Conservation (phyloP, 2,113 vertebrate species). For the Callocephalon fimbriatum region DNA sequence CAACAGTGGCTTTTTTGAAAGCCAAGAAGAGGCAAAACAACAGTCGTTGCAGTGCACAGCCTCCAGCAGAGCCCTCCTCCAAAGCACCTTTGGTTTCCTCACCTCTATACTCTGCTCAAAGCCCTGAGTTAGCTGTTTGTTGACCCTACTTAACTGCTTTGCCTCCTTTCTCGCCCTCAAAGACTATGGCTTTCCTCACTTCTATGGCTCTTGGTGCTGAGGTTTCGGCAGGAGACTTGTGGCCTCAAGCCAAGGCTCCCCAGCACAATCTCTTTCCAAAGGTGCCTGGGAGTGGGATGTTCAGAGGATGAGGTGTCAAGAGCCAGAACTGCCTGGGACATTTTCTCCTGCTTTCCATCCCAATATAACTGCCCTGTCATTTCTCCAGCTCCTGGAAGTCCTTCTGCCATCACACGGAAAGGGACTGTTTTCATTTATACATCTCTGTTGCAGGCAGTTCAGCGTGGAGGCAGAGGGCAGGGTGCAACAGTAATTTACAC, state of each 20-base stretch:
- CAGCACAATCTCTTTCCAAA: neutral
- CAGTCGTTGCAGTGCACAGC: neutral
- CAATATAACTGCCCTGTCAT: neutral
- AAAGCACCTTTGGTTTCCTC: neutral
- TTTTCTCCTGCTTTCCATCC: neutral
- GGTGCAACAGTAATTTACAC: constrained; percentile 74
- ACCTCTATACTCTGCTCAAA: neutral
- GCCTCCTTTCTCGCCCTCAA: neutral
- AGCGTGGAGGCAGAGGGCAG: constrained; percentile 53
- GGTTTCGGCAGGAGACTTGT: neutral
- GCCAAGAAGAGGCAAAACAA: constrained; percentile 1
- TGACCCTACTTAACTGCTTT: neutral
- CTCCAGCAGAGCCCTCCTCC: neutral
- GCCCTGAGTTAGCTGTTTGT: neutral
- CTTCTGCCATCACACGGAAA: neutral
- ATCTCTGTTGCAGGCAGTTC: constrained; percentile 30
- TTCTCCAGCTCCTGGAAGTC: constrained; percentile 11
- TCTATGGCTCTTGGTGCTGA: neutral
- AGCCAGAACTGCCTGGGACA: neutral
- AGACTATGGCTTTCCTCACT: fast-evolving
- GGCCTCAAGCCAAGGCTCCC: neutral
- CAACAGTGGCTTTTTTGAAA: constrained; percentile 42
- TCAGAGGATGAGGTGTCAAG: neutral
- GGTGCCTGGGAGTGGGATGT: neutral
- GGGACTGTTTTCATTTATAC: constrained; percentile 74